Evolutionary conservation across 2,888 invertebrate genomes (phyloP).

Genomic region (Drosophila melanocephala): DNA sequence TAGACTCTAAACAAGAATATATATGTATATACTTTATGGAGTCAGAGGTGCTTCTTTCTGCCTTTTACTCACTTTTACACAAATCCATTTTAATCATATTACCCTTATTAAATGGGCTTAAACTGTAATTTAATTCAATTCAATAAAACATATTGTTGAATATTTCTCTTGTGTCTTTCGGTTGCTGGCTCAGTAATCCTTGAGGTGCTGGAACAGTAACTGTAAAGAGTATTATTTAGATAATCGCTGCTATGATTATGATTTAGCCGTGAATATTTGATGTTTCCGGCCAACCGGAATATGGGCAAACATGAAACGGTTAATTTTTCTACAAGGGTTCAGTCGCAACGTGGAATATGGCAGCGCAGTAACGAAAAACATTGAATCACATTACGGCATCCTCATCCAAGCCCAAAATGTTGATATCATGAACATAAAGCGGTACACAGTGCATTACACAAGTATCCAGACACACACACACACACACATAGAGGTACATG

Average conservation of each 20-base stretch:
- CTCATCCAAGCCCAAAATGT: slow-evolving; percentile 4
- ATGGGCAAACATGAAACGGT: slow-evolving; percentile 9
- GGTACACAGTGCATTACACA: slow-evolving; percentile 23
- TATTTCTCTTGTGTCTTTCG: not conserved
- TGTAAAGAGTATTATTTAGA: slow-evolving; percentile 1
- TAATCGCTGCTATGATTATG: slow-evolving; percentile 28
- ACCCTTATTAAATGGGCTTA: not conserved
- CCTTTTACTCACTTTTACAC: not conserved
- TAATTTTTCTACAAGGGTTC: slow-evolving; percentile 13
- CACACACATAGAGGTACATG: not conserved
- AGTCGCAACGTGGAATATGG: not conserved
- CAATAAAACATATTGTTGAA: not conserved
- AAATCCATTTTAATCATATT: not conserved
- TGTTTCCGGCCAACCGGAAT: slow-evolving; percentile 21
- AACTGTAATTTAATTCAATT: not conserved
- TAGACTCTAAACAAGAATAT: not conserved
- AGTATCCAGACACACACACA: not conserved
- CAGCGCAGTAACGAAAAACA: slow-evolving; percentile 44
- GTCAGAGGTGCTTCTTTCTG: not conserved
- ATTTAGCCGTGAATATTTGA: slow-evolving; percentile 22
- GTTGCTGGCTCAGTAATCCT: not conserved
- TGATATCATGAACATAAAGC: slow-evolving; percentile 57
- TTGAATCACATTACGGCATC: slow-evolving; percentile 48
- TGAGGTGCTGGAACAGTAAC: not conserved
- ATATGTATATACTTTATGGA: not conserved